Conservation (phyloP, 2,797 vertebrate genomes). For the Chromobotia macracanthus region DNA sequence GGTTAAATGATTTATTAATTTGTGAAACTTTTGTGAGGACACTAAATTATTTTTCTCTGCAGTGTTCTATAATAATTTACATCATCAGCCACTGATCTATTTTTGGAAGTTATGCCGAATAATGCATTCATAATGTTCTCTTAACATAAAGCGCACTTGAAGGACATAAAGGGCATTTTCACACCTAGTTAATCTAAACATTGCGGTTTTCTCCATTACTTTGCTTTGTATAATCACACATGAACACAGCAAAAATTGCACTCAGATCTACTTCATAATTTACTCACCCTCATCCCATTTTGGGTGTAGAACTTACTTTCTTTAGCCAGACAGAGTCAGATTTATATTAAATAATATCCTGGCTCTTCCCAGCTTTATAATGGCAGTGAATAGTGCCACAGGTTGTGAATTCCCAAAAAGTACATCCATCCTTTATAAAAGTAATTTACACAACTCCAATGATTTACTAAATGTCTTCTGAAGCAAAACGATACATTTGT, state of each 20-base stretch:
- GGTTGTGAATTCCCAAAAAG: too few species aligned
- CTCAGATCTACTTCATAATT: background rate
- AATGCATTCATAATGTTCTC: background rate
- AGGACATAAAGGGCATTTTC: background rate
- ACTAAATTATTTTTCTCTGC: background rate
- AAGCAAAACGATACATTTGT: too few species aligned
- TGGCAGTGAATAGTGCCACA: too few species aligned
- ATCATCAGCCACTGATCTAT: background rate
- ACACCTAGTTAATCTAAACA: background rate
- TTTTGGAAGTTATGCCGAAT: background rate
- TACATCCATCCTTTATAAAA: too few species aligned
- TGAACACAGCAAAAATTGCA: background rate
- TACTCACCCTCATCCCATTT: too few species aligned
- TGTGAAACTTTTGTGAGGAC: slow-evolving; percentile 14
- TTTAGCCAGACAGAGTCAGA: too few species aligned
- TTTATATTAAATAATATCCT: too few species aligned
- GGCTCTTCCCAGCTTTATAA: too few species aligned
- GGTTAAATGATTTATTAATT: background rate
- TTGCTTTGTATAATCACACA: background rate
- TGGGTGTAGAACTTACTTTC: too few species aligned
- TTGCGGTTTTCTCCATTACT: background rate
- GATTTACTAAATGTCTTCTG: too few species aligned
- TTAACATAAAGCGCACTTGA: background rate
- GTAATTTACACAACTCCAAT: too few species aligned
- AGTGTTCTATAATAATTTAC: background rate